Conservation (phyloP, 2,797 vertebrate genomes). For the Eupleurogrammus muticus region DNA sequence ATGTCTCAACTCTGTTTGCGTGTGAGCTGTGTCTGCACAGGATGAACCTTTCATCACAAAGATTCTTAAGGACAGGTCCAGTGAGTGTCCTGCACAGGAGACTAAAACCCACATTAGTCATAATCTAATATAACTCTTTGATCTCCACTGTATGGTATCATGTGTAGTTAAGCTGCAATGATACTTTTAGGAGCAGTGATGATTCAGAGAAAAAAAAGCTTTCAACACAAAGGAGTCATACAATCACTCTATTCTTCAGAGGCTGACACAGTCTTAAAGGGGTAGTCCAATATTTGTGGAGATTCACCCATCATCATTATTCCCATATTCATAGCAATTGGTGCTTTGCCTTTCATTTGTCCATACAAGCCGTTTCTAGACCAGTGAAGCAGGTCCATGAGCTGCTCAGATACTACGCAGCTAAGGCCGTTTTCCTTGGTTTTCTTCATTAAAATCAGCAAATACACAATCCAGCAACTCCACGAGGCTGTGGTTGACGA, state of each 20-base stretch:
- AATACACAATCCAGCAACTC: too few species aligned
- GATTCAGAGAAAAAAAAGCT: background rate
- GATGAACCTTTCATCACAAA: slow-evolving; percentile 20
- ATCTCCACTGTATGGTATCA: background rate
- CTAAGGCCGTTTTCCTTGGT: too few species aligned
- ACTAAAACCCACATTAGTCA: background rate
- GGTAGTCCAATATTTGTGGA: too few species aligned
- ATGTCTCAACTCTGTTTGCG: background rate
- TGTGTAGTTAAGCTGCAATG: background rate
- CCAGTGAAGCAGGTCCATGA: too few species aligned
- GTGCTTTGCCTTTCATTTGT: too few species aligned
- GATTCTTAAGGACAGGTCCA: slow-evolving; percentile 24
- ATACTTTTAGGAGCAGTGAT: background rate
- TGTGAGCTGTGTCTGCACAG: slow-evolving; percentile 9
- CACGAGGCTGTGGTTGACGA: too few species aligned
- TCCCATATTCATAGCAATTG: too few species aligned
- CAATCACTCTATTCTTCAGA: background rate
- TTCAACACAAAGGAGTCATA: background rate
- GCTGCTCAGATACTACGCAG: too few species aligned
- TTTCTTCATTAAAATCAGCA: too few species aligned
- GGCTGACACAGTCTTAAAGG: background rate
- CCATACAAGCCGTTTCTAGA: too few species aligned
- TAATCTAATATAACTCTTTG: slow-evolving; percentile 2
- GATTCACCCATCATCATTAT: too few species aligned
- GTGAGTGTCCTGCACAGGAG: background rate